A percentile compares a stretch with the other conserved stretches of the same genome.
These are phyloP conservation scores for Epizoanthus rinbou DNA, from an alignment of 92 coral and sea anemone genomes.

Conservation along the genomic window DNA sequence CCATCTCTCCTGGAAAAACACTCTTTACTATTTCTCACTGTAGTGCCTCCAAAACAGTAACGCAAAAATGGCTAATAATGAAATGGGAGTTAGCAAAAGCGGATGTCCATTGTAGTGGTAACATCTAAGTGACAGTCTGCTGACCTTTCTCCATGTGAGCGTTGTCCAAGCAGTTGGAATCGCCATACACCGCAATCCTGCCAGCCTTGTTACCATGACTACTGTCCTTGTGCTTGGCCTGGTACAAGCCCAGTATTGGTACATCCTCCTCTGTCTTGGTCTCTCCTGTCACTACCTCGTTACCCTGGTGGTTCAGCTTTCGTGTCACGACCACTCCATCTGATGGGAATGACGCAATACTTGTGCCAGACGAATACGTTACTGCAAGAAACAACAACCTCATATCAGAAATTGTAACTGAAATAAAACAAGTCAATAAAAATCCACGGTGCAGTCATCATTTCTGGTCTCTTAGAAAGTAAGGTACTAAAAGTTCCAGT, in stretches of 20 bases:
- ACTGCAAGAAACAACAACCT: constrained; percentile 49
- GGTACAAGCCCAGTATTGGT: constrained; percentile 85
- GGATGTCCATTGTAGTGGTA: no score
- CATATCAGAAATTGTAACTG: background rate
- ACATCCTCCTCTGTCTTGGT: constrained; percentile 83
- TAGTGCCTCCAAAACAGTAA: no score
- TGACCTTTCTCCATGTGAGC: constrained; percentile 98
- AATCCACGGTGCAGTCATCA: background rate
- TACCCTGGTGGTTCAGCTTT: constrained; percentile 90
- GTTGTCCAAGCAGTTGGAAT: constrained; percentile 94
- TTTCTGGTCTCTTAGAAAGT: no score
- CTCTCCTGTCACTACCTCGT: constrained; percentile 94
- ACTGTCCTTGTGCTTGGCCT: constrained; percentile 51
- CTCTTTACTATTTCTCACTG: no score
- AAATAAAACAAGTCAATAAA: background rate
- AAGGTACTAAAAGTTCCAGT: no score
- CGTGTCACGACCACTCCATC: constrained; percentile 76
- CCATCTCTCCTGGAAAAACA: no score
- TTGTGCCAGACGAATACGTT: constrained; percentile 92
- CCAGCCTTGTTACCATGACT: constrained; percentile 62
- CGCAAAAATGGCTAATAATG: no score
- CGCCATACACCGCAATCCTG: constrained; percentile 91
- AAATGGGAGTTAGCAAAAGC: no score
- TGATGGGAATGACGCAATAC: constrained; percentile 83
- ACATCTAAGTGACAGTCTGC: no score